Conservation (phyloP, 1,140 invertebrate genomes). For the Drosophila sp. region DNA sequence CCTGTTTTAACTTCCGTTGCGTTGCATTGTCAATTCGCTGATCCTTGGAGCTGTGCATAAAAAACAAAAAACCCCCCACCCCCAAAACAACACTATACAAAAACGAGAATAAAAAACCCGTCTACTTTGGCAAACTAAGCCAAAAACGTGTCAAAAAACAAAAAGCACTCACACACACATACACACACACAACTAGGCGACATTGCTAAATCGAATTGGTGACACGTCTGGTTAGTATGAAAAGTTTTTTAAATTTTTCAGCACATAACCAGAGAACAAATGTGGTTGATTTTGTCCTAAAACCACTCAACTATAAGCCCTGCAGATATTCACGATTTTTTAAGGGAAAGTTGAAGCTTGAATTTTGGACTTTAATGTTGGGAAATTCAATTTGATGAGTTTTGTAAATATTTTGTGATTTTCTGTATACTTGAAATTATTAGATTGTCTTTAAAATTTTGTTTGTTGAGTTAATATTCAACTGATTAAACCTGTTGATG, state of each 20-base stretch:
- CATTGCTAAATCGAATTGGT: slow-evolving; percentile 22
- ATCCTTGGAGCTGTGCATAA: slow-evolving; percentile 58
- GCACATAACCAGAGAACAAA: too few relatives aligned
- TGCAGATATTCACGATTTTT: too few relatives aligned
- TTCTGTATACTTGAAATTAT: too few relatives aligned
- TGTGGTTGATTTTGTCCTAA: too few relatives aligned
- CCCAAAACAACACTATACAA: background rate
- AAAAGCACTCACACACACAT: slow-evolving; percentile 9
- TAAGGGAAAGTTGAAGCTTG: too few relatives aligned
- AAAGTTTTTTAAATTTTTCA: slow-evolving; percentile 4
- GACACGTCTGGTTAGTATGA: background rate
- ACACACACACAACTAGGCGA: background rate
- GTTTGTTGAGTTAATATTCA: too few relatives aligned
- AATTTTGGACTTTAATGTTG: too few relatives aligned
- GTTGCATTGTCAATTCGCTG: slow-evolving; percentile 34
- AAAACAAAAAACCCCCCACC: slow-evolving; percentile 4
- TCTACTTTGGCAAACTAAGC: slow-evolving; percentile 31
- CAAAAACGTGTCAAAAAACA: slow-evolving; percentile 62
- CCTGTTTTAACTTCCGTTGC: slow-evolving; percentile 32
- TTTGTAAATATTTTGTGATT: too few relatives aligned
- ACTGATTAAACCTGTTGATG: too few relatives aligned
- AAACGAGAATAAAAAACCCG: slow-evolving; percentile 28
- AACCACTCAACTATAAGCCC: too few relatives aligned
- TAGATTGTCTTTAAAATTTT: too few relatives aligned
- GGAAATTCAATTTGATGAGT: too few relatives aligned